Evolutionary conservation across 2,797 vertebrate genomes (phyloP), one percentile per base, ranked within the genome.

Genomic region (Cryptoprocta ferox): DNA sequence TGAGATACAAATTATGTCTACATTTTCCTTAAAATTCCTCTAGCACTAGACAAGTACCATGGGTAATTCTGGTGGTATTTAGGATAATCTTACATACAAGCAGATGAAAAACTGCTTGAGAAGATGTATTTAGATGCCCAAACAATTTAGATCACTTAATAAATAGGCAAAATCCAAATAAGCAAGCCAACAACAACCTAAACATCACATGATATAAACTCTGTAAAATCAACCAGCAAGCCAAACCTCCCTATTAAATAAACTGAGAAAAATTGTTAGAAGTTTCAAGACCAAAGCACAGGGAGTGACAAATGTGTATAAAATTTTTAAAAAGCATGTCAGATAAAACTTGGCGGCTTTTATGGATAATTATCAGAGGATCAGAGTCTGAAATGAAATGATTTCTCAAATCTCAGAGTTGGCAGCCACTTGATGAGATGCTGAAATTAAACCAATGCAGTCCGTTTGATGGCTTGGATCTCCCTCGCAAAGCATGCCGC

Each of bases 301-400:
- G 45, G 73, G 28, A 87, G 35, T 18, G 50, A 92, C 59, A 92
- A 48, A 35, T 18, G 9, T 21, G 1, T 35, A 19, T 61, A 26
- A 63, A 48, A 63, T 35, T 50, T 89, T 12, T 30, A 26, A 56
- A 91, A 59, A 68, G 9, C 30, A 45, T 30, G 15, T 71, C 42
- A 91, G 71, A 83, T 53, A 76, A 85, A 89, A 71, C 42, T 19
- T 61, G 53, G 53, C n/a, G 18, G 7, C 48, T 89, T 73, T 89
- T 86, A 63, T 68, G 90, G 59, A 37, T 87, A 80, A 87, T 92
- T 90, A 83, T 83, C 35, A 87, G 53, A 95, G 75, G 63, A 66
- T 50, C 45, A 48, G 37, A 83, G 26, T 70, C 14, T 28, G 73
- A 79, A 85, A 81, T 87, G 78, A 84, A 91, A 89, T 35, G 50